A percentile compares a stretch with the other conserved stretches of the same genome.
These are phyloP conservation scores for Neosilurus mollespiculum DNA, from an alignment of 2,797 vertebrate species.

Conservation along the genomic window DNA sequence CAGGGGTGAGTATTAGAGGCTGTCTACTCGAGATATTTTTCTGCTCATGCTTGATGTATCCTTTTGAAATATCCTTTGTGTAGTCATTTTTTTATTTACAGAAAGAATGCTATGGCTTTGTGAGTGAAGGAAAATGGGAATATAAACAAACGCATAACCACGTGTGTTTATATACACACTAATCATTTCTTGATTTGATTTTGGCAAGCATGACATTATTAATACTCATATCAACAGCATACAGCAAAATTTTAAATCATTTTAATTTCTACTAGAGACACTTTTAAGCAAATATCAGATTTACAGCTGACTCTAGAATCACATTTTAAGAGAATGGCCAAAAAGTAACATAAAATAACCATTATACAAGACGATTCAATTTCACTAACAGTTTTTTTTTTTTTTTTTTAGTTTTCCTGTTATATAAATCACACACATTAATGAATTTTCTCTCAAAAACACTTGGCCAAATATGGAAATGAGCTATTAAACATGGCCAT, in stretches of 20 bases:
- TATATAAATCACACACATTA: background rate
- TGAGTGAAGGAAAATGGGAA: background rate
- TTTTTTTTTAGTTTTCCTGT: background rate
- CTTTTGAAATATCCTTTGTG: slow-evolving; percentile 79
- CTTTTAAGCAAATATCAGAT: too few relatives aligned
- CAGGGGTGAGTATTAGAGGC: slow-evolving; percentile 86
- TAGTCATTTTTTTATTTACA: slow-evolving; percentile 16
- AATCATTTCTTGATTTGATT: background rate
- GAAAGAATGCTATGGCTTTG: background rate
- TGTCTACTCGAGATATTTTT: slow-evolving; percentile 76
- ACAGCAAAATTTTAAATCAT: background rate
- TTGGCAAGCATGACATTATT: background rate
- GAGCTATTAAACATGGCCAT: background rate
- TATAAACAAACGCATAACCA: background rate
- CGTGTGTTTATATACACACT: background rate
- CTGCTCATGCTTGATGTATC: slow-evolving; percentile 77
- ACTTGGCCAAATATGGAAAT: background rate
- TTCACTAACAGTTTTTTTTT: background rate
- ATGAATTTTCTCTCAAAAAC: background rate
- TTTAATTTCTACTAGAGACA: background rate
- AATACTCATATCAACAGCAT: background rate
- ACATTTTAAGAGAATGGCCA: background rate
- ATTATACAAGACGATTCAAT: background rate
- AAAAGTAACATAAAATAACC: background rate
- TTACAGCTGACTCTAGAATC: background rate